Evolutionary conservation across 2,888 invertebrate genomes (phyloP), one percentile per base, ranked within the genome.

Genomic region (Argyresthia goedartella): DNA sequence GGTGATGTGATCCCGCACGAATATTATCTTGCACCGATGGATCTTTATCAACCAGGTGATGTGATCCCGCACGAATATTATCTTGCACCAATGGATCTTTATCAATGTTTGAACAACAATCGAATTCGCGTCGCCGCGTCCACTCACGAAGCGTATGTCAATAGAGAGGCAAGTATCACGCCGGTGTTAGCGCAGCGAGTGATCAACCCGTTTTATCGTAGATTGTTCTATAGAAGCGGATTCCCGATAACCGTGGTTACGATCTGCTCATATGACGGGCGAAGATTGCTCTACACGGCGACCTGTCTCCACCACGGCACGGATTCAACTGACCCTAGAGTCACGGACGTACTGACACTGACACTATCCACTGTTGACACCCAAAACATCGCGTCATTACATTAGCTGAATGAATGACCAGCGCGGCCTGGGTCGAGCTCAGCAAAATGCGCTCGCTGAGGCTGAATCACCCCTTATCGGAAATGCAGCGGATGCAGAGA

Each of bases 381-480:
- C 47, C 11, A 25, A 25, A 25, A 25, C 25, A 25, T 25, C 25
- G 47, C 33, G n/a, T 34, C 14, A 8, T 39, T 39, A 9, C 15
- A 44, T 16, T 25, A 14, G 43, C 43, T 16, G 25, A 25, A 15
- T 10, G 11, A 13, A 36, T 48, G 48, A 35, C 35, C 10, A 36
- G 13, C 16, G 14, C 48, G 10, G 13, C 16, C 8, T 36, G 10
- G 39, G 25, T 14, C 15, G 41, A 42, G 50, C 50, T 41, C 50
- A 41, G 50, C 50, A 25, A 41, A 41, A 50, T 49, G 39, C 25
- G 49, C 15, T 14, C 47, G 47, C 33, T 33, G 56, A 51, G 53
- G 56, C 60, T 85, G 85, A 85, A 62, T 85, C 86, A 85, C 66
- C 41, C 68, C 16, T 77, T 84, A 85, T 85, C 82, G 78, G 76